A percentile compares a stretch with the other conserved stretches of the same genome.
Conservation (phyloP, 1,140 invertebrate genomes). For the Liolophura sinensis region DNA sequence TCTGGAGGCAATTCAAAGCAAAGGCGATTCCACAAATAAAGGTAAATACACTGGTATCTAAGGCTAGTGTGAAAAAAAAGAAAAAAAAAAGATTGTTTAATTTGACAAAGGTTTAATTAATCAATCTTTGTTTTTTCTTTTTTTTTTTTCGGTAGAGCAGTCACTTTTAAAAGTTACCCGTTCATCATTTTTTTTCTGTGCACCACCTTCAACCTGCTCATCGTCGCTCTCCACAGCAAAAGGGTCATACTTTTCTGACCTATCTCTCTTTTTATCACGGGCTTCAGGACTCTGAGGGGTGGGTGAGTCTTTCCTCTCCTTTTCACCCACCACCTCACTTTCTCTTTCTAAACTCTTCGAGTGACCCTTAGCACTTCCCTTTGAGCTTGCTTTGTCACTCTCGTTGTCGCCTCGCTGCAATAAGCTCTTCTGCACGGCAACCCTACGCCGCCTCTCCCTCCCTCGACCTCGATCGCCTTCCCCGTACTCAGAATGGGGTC, state of each 20-base stretch:
- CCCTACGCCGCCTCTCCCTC: too few relatives aligned
- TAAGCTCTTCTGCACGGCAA: too few relatives aligned
- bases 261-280: conserved; percentile 2
- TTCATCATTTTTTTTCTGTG: neutral
- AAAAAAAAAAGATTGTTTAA: too few relatives aligned
- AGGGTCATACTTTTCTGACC: too few relatives aligned
- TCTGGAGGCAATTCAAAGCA: too few relatives aligned
- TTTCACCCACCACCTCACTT: neutral
- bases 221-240: neutral
- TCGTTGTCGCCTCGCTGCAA: conserved; percentile 2
- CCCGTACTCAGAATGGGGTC: too few relatives aligned
- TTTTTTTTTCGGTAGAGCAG: neutral
- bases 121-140: conserved; percentile 12
- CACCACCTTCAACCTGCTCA: neutral
- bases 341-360: conserved; percentile 4
- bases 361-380: neutral
- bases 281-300: neutral
- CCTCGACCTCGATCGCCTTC: too few relatives aligned
- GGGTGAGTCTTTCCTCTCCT: neutral
- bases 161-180: conserved; percentile 8
- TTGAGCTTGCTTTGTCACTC: neutral
- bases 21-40: too few relatives aligned
- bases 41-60: too few relatives aligned
- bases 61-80: too few relatives aligned
- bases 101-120: too few relatives aligned